Base-by-base conservation (phyloP, 1,140 invertebrate species). In the Drosophila sturtevanti region DNA sequence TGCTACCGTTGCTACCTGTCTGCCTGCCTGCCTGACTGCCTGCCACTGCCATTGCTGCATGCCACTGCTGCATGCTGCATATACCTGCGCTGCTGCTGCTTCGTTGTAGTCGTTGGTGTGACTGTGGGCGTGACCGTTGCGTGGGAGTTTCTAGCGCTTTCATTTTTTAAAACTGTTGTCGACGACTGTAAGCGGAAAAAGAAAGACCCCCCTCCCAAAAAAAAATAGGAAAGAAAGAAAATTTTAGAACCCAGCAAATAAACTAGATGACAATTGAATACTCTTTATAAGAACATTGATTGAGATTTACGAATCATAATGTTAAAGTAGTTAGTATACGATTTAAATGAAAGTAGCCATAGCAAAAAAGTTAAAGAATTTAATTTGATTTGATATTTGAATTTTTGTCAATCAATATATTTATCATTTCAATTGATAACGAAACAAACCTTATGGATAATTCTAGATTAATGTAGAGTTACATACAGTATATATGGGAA, bases 1-100 rank as follows among this genome's bases (percentile, higher is more conserved):
- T 89, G 84, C 84, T 84, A 68, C 72, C 72, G 72, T 68, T 62
- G 69, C 65, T 72, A 63, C n/a, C n/a, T n/a, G n/a, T n/a, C n/a
- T n/a, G n/a, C n/a, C n/a, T n/a, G n/a, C n/a, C n/a, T n/a, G n/a
- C n/a, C n/a, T n/a, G n/a, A n/a, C 68, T 67, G 52, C 38, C 4
- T 54, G 24, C 31, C 51, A 41, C 55, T 48, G 55, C 35, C 66
- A 6, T 6, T 6, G 27, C 7, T 31, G 27, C 27, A 31, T 31
- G 27, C 7, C 5, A 4, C 27, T 31, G 27, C 27, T 31, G 27
- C 27, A n/a, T n/a, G n/a, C n/a, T n/a, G n/a, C n/a, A n/a, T n/a
- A n/a, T n/a, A n/a, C n/a, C n/a, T 31, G 6, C 0, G 7, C 27
- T 31, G 6, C 4, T 22, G 48, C 64, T 54, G 48, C 41, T 48